Evolutionary conservation across 2,888 invertebrate genomes (phyloP).

Genomic region (Zaprionus bogoriensis): DNA sequence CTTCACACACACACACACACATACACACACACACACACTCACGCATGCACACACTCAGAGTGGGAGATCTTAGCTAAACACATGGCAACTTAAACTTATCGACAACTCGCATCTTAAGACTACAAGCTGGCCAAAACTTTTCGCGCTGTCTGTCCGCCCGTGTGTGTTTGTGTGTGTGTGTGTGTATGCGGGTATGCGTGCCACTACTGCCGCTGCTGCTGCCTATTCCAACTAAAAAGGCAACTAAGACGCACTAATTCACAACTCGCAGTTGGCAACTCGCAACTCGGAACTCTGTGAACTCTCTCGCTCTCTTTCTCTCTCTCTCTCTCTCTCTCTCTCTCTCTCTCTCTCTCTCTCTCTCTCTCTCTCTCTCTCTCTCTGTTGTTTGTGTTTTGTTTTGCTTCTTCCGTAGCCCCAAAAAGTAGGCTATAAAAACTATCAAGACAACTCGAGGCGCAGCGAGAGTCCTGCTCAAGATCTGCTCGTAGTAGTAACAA

Average conservation of each 20-base stretch:
- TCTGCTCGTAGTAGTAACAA: slow-evolving; percentile 46
- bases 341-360: background rate
- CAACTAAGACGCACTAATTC: slow-evolving; percentile 68
- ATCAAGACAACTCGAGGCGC: slow-evolving; percentile 61
- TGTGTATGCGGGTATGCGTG: background rate
- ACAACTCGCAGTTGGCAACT: slow-evolving; percentile 41
- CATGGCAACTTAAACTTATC: slow-evolving; percentile 71
- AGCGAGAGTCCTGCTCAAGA: slow-evolving; percentile 31
- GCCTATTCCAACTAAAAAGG: slow-evolving; percentile 1
- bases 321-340: background rate
- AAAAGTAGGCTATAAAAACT: slow-evolving; percentile 74
- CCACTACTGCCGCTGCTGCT: background rate
- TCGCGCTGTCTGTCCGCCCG: slow-evolving; percentile 1
- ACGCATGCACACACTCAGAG: slow-evolving; percentile 6
- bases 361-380: background rate
- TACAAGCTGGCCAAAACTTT: slow-evolving; percentile 57
- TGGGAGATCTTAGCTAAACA: slow-evolving; percentile 59
- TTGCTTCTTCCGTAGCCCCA: slow-evolving; percentile 17
- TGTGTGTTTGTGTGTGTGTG: background rate
- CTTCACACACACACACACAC: background rate
- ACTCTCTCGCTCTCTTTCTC: no score
- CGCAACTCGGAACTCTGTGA: slow-evolving; percentile 17
- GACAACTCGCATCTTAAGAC: slow-evolving; percentile 68
- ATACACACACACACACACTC: background rate
- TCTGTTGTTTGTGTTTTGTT: slow-evolving; percentile 24